phyloP scores from a whole-genome alignment of 2,797 vertebrate genomes.

The Amblyraja radiata region DNA sequence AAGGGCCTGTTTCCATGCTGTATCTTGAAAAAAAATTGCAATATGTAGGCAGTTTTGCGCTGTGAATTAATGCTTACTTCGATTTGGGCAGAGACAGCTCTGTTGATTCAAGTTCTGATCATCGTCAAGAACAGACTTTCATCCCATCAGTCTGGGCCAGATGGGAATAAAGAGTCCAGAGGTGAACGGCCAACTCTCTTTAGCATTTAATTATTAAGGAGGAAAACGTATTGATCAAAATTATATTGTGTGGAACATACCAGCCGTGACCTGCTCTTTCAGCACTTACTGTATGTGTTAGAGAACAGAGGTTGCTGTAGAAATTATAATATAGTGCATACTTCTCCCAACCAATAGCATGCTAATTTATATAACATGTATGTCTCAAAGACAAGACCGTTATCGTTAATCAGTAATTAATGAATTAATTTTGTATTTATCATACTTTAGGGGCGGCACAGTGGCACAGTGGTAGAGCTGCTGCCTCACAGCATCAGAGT shows the following conservation, averaged over 20 bases:
- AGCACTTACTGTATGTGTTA: not conserved
- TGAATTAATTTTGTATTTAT: not conserved
- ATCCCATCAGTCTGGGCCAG: not conserved
- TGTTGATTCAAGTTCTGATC: not conserved
- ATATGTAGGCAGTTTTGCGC: not conserved
- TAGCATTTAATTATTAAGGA: constrained; percentile 14
- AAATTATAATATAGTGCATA: constrained; percentile 1
- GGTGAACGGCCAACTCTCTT: not conserved
- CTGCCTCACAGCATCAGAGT: no score
- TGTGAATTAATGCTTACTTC: not conserved
- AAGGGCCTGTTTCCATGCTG: no score
- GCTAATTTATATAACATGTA: constrained; percentile 20
- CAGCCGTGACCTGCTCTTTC: constrained; percentile 9
- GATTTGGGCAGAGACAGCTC: not conserved
- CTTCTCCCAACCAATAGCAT: not conserved
- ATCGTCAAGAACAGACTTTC: not conserved
- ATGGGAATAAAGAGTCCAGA: not conserved
- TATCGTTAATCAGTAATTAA: not conserved
- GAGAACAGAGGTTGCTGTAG: not conserved
- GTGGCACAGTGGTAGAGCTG: no score
- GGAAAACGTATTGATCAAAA: constrained; percentile 9
- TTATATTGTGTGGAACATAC: constrained; percentile 13
- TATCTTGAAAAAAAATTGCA: no score
- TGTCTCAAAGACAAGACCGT: not conserved
- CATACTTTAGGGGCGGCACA: no score